Base-by-base conservation (phyloP, 2,797 vertebrate species). In the Oryzias dopingdopingensis region DNA sequence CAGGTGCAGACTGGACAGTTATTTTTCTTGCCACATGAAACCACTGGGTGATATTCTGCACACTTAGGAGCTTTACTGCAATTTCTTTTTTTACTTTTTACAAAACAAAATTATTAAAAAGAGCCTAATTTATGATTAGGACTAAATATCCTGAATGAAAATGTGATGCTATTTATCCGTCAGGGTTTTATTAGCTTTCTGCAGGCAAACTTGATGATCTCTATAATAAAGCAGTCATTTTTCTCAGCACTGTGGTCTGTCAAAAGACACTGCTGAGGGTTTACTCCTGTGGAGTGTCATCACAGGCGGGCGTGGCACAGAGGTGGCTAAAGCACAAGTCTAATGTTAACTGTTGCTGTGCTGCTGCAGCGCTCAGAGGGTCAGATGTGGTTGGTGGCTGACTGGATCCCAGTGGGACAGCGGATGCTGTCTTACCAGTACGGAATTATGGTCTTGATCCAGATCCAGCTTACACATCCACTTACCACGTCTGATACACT, bases 291-390 rank as follows among this genome's bases (percentile, higher is more conserved):
- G 70, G 72, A 84, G 79, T 84, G 85, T 74, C 77, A 67, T 50
- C 43, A 22, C 20, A 22, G 20, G 73, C 87, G 88, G 85, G 87
- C 76, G 88, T 61, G 85, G 86, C 72, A 17, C 78, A n/a, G 60
- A 58, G 6, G 59, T 73, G 62, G 69, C 76, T 72, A 72, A 84
- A 76, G 66, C 74, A 62, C 84, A 75, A 70, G 68, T 84, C 86
- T 85, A 90, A 88, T 88, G 66, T 79, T 86, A 86, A 84, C 84
- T 78, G 52, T 23, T 48, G 65, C 77, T 65, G 77, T 84, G 87
- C 83, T 77, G 67, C 77, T 70, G 49, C 53, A 62, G 43, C 77
- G 72, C 59, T 59, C 55, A 71, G 65, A 32, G 76, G 71, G 71
- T 82, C 78, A 79, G 81, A 87, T 88, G 86, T 88, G 86, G 86